A percentile compares a stretch with the other conserved stretches of the same genome.
Conservation (phyloP, 2,113 vertebrate genomes). For the Notothenia coriiceps region DNA sequence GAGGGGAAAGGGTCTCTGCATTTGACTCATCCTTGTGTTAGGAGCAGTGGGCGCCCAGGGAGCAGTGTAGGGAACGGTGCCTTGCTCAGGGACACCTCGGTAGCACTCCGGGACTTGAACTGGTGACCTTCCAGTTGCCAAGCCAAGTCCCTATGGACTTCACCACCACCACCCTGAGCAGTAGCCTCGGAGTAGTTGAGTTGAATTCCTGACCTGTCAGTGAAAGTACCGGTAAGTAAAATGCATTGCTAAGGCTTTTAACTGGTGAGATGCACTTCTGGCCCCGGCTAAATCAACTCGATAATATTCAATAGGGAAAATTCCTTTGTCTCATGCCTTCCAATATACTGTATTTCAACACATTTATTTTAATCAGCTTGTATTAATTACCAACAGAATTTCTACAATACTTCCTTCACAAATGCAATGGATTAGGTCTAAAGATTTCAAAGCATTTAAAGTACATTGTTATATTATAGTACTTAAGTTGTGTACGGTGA, state of each 20-base stretch:
- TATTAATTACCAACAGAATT: neutral
- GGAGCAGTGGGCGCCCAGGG: no score
- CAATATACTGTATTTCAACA: neutral
- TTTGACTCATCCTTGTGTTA: no score
- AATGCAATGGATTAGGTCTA: neutral
- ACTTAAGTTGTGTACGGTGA: neutral
- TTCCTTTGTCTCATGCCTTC: no score
- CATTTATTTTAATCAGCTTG: neutral
- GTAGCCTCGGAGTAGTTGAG: neutral
- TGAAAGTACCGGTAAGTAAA: conserved; percentile 26
- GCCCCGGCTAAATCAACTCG: neutral
- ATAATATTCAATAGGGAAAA: neutral
- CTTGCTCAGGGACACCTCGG: no score
- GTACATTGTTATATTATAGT: neutral
- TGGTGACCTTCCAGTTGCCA: no score
- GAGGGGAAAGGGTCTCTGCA: no score
- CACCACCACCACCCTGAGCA: no score
- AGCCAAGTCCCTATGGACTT: no score
- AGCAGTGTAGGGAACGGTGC: no score
- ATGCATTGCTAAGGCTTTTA: neutral
- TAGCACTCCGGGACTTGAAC: no score
- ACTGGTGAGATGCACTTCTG: neutral
- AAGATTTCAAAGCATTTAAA: neutral
- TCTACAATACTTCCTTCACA: neutral
- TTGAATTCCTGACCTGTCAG: conserved; percentile 18